Base-by-base conservation (phyloP, 2,113 vertebrate species). In the Catharus bicknelli region DNA sequence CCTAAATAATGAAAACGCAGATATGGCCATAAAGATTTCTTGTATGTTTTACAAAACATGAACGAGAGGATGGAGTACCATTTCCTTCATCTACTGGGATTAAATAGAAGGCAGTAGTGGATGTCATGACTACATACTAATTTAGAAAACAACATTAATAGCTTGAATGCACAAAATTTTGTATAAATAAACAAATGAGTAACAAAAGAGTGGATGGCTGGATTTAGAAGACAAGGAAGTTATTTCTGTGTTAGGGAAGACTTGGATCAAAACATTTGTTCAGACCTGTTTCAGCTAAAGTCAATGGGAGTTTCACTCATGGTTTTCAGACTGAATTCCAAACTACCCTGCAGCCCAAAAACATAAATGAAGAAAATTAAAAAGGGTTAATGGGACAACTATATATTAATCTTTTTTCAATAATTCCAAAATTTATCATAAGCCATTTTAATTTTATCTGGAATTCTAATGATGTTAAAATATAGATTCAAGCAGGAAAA, bases 1-100 rank as follows among this genome's bases (percentile, higher is more conserved):
- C 42, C 95, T 94, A 90, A 93, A 32, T 90, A 97, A 97, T 76
- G 68, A 95, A 97, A 97, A 95, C 78, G 96, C 80, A 94, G 85
- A 83, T 94, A 95, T 25, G 38, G 54, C 77, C 94, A 80, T 96
- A 97, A 97, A 97, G 62, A 69, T 69, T 64, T 94, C 96, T 94
- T 91, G 89, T 68, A 81, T 87, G 61, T 92, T 96, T 93, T 94
- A 94, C 90, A 96, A 93, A 96, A 86, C 57, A 92, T 80, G 96
- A 95, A 93, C 4, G 19, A 76, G 83, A 90, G 61, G 64, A 76
- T 83, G 74, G 67, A 78, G 55, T 88, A 79, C 58, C 94, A 45
- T 93, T 97, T 93, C 7, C n/a, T 89, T 89, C n/a, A 72, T 29
- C 57, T 72, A 36, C 13, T 27, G 32, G 42, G 53, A 88, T 76